Base-by-base conservation (phyloP, 2,797 vertebrate genomes). In the Cyprinella venusta region DNA sequence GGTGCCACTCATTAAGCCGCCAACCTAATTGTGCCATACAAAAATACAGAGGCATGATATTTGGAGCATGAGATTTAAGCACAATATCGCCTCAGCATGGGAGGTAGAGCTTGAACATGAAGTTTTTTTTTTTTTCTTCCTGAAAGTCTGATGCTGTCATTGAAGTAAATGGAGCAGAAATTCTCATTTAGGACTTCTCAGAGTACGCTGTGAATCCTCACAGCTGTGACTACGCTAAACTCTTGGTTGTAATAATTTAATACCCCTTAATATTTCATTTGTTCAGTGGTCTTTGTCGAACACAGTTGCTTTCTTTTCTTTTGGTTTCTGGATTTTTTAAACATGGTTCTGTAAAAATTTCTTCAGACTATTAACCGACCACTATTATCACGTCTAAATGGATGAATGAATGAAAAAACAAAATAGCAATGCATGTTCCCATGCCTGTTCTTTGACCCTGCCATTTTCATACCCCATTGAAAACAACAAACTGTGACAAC, bases 111-210 rank as follows among this genome's bases (percentile, higher is more conserved):
- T 48, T 83, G 88, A 89, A 89, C 86, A 48, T 83, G 88, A 89
- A 89, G 64, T 69, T 88, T 86, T 88, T 30, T 30, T 30, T 87
- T 87, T 90, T 48, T 45, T 88, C 64, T 85, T 83, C 91, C 88
- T 87, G 90, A 91, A 84, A 80, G 86, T 91, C 92, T 91, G 89
- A 89, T 88, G 68, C 87, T 77, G 88, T 88, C 92, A 92, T 91
- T 85, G 91, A 92, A 94, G 90, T 94, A 93, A 94, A 93, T 95
- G 93, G 94, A 94, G 94, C 94, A 94, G 91, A 95, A 95, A 93
- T 13, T 52, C 68, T 69, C 71, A 50, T 82, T 79, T 59, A 79
- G 52, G 38, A 82, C 61, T 69, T 85, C 50, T 84, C 52, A 61
- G 24, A 80, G 54, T 81, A 24, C 0, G 4, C 26, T 3, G 13